A percentile compares a stretch with the other conserved stretches of the same genome.
Conservation (phyloP, 2,888 invertebrate genomes). For the Serrognathus titanus region DNA sequence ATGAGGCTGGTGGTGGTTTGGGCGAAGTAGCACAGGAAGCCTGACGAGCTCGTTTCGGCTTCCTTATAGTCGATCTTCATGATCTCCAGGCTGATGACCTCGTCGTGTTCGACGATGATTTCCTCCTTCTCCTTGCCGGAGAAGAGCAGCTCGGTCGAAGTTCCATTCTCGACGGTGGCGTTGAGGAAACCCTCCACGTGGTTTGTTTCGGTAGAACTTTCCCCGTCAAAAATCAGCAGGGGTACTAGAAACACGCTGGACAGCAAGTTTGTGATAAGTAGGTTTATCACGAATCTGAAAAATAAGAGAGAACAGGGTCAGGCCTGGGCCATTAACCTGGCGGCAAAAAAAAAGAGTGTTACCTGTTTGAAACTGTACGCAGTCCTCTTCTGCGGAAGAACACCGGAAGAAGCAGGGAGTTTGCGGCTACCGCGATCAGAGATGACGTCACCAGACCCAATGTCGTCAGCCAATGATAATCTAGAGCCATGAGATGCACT, state of each 20-base stretch:
- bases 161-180: neutral
- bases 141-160: conserved; percentile 5
- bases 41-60: neutral
- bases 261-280: conserved; percentile 53
- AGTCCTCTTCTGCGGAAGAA: conserved; percentile 70
- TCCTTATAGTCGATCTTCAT: conserved; percentile 21
- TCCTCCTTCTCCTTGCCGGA: conserved; percentile 18
- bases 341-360: conserved; percentile 25
- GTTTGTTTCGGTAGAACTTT: conserved; percentile 5
- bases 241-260: conserved; percentile 51
- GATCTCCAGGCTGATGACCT: conserved; percentile 24
- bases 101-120: conserved; percentile 12
- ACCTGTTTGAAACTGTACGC: conserved; percentile 78
- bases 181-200: neutral
- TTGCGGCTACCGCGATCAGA: conserved; percentile 65
- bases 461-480: conserved; percentile 43
- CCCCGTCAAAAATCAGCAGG: conserved; percentile 54
- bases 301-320: neutral
- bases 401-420: conserved; percentile 68
- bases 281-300: conserved; percentile 54
- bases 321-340: neutral
- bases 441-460: conserved; percentile 44
- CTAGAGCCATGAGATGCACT: conserved; percentile 25
- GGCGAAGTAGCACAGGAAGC: conserved; percentile 46
- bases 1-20: conserved; percentile 62